These are phyloP conservation scores for Aleadryas rufinucha DNA, from an alignment of 2,113 vertebrate species.

Conservation along the genomic window DNA sequence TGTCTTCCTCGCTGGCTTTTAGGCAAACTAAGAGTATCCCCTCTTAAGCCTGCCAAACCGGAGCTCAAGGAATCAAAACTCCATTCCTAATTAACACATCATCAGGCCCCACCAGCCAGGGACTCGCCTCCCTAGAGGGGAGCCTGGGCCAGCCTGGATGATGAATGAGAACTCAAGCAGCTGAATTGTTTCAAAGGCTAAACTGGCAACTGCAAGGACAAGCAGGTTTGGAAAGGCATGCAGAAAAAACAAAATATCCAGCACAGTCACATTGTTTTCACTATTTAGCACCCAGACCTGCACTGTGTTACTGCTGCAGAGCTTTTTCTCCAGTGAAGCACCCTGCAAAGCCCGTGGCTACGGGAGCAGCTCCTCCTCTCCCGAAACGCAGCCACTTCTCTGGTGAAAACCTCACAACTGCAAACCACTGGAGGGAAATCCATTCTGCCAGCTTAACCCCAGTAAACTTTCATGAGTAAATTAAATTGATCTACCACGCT, in stretches of 20 bases:
- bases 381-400: background rate
- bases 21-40: background rate
- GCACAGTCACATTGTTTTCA: background rate
- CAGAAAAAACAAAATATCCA: background rate
- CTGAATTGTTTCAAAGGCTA: constrained; percentile 1
- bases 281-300: background rate
- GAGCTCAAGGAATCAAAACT: background rate
- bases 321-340: background rate
- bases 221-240: background rate
- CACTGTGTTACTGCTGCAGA: background rate
- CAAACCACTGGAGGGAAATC: background rate
- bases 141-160: background rate
- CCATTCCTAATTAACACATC: constrained; percentile 33
- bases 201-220: background rate
- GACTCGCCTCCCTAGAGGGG: background rate
- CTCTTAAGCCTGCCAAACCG: background rate
- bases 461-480: background rate
- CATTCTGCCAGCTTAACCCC: background rate
- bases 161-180: constrained; percentile 17
- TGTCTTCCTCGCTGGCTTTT: background rate
- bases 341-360: background rate
- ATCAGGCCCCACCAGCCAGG: background rate
- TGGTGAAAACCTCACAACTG: background rate
- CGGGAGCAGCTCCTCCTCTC: background rate
- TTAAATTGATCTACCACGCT: background rate